These are phyloP conservation scores for Siphlonurus alternatus DNA, from an alignment of 2,888 invertebrate genomes.

Conservation along the genomic window DNA sequence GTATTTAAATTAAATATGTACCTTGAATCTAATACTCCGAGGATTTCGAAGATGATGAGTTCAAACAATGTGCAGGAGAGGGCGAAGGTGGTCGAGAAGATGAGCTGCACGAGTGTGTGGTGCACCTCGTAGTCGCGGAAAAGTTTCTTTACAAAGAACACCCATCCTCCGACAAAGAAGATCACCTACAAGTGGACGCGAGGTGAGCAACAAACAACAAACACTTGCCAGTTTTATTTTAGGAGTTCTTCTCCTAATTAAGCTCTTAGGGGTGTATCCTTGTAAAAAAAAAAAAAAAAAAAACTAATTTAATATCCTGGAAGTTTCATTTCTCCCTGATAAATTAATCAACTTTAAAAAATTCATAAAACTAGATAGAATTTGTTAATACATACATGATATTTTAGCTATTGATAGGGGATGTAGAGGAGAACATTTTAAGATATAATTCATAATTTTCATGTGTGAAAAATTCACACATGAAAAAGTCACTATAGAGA, in stretches of 20 bases:
- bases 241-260: background rate
- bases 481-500: too few relatives aligned
- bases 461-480: too few relatives aligned
- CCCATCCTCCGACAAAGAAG: constrained; percentile 94
- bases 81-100: constrained; percentile 91
- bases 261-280: too few relatives aligned
- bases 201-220: constrained; percentile 16
- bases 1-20: constrained; percentile 27
- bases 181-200: constrained; percentile 62
- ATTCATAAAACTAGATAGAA: too few relatives aligned
- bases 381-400: too few relatives aligned
- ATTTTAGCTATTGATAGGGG: too few relatives aligned
- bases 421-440: too few relatives aligned
- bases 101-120: constrained; percentile 81
- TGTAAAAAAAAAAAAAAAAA: too few relatives aligned
- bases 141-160: constrained; percentile 93
- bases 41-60: constrained; percentile 96
- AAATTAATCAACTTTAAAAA: too few relatives aligned
- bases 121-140: constrained; percentile 97
- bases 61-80: constrained; percentile 98
- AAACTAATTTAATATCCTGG: too few relatives aligned
- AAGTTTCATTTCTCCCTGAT: too few relatives aligned
- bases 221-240: background rate
- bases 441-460: too few relatives aligned
- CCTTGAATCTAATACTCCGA: constrained; percentile 82